Evolutionary conservation across 2,113 vertebrate species (phyloP), one percentile per base, ranked within the genome.

Genomic region (Apodemus sylvaticus): DNA sequence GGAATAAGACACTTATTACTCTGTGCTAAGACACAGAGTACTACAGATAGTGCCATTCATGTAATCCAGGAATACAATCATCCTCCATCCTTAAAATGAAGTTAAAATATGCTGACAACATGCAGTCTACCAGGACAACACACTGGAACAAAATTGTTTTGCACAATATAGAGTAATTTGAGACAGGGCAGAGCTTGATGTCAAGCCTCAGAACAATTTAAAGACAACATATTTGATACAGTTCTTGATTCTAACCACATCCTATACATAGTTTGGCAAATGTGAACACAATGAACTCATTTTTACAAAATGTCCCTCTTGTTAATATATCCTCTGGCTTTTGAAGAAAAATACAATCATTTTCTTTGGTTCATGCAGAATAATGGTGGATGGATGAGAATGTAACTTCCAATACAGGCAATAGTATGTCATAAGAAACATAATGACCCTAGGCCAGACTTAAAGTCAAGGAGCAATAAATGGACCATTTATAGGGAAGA

Each of bases 391-490:
- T 95, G 31, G 93, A 90, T 93, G 66, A 93, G 74, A 90, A 79
- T 86, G 83, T 82, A 82, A 53, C 17, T 58, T 94, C 85, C 91
- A 74, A 77, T 93, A 73, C 20, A 96, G 73, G 51, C 90, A 92
- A 70, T 92, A 66, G 64, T 94, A 82, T 96, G 96, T 95, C 85
- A 97, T 97, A 96, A 97, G 92, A 97, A 97, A 94, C 85, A 93
- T 77, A 94, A 95, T 96, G 93, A 95, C 97, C 93, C 60, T 77
- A 64, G 97, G 92, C 91, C 85, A 93, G 22, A 8, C 76, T 88
- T 92, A 78, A n/a, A 97, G 92, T 91, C 96, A 95, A 92, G 89
- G 86, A 94, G 82, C 19, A 96, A 95, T 91, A 96, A 97, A 97
- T 93, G 83, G 82, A 16, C 74, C 86, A 92, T 93, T 97, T 98